Evolutionary conservation across 1,140 invertebrate genomes (phyloP).

Genomic region (Atta colombica): DNA sequence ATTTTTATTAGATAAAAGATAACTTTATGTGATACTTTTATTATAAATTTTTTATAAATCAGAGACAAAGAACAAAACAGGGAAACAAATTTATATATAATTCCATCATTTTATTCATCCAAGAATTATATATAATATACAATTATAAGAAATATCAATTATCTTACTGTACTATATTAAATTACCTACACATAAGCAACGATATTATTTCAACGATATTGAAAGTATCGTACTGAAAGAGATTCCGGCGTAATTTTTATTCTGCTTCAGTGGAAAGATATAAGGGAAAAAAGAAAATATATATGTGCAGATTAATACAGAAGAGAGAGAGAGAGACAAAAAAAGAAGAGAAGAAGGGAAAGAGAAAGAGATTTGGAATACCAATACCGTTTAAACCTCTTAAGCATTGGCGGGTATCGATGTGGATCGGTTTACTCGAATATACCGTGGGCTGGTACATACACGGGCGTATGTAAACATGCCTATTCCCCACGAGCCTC

Average conservation of each 20-base stretch:
- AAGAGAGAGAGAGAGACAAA: background rate
- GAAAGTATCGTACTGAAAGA: background rate
- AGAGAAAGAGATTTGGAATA: constrained; percentile 21
- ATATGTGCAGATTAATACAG: background rate
- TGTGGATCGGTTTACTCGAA: constrained; percentile 62
- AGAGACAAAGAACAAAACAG: background rate
- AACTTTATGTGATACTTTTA: background rate
- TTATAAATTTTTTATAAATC: background rate
- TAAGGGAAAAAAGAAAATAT: background rate
- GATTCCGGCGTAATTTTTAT: constrained; percentile 6
- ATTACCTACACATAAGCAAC: background rate
- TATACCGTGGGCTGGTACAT: constrained; percentile 41
- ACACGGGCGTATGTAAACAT: constrained; percentile 64
- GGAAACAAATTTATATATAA: background rate
- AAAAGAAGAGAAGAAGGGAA: background rate
- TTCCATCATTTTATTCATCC: background rate
- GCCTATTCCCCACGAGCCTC: constrained; percentile 60
- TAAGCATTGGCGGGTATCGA: constrained; percentile 57
- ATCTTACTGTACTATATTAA: background rate
- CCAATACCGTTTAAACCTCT: constrained; percentile 55
- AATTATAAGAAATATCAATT: background rate
- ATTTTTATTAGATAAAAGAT: background rate
- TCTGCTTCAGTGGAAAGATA: background rate
- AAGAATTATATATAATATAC: background rate
- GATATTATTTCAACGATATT: background rate